A percentile compares a stretch with the other conserved stretches of the same genome.
These are phyloP conservation scores for Garrulus glandarius DNA, from an alignment of 2,797 vertebrate species.

Conservation along the genomic window DNA sequence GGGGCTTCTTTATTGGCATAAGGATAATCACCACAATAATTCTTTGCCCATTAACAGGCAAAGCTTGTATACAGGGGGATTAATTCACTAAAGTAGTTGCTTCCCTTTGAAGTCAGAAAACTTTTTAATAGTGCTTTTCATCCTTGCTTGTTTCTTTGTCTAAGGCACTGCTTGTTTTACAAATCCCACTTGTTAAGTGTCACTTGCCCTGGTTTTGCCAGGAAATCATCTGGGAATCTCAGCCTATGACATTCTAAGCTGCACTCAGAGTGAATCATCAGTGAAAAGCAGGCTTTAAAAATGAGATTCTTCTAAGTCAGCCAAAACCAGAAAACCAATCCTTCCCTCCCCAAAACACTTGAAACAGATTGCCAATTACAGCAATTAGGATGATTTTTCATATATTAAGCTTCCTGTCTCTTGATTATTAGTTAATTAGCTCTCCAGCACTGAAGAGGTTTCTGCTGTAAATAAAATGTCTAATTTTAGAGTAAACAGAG, in stretches of 20 bases:
- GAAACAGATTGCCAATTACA: slow-evolving; percentile 37
- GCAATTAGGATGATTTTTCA: slow-evolving; percentile 27
- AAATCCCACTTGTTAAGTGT: neutral
- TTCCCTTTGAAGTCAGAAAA: neutral
- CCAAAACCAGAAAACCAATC: slow-evolving; percentile 1
- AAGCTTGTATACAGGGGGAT: accelerated
- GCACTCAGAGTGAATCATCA: neutral
- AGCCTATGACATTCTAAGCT: neutral
- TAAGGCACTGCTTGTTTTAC: slow-evolving; percentile 5
- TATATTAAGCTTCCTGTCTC: slow-evolving; percentile 5
- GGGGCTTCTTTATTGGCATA: neutral
- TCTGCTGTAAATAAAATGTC: slow-evolving; percentile 1
- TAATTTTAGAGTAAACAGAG: slow-evolving; percentile 24
- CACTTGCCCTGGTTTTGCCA: neutral
- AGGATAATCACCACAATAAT: neutral
- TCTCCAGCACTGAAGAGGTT: slow-evolving; percentile 20
- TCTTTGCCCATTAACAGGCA: neutral
- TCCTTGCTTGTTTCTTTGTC: neutral
- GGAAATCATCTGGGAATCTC: neutral
- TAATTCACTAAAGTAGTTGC: neutral
- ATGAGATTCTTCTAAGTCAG: neutral
- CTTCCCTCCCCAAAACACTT: slow-evolving; percentile 16
- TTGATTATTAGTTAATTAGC: slow-evolving; percentile 20
- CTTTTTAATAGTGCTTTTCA: neutral
- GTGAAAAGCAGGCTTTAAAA: neutral